These are phyloP conservation scores for Rallus limicola DNA, from an alignment of 2,113 vertebrate species.

Conservation along the genomic window DNA sequence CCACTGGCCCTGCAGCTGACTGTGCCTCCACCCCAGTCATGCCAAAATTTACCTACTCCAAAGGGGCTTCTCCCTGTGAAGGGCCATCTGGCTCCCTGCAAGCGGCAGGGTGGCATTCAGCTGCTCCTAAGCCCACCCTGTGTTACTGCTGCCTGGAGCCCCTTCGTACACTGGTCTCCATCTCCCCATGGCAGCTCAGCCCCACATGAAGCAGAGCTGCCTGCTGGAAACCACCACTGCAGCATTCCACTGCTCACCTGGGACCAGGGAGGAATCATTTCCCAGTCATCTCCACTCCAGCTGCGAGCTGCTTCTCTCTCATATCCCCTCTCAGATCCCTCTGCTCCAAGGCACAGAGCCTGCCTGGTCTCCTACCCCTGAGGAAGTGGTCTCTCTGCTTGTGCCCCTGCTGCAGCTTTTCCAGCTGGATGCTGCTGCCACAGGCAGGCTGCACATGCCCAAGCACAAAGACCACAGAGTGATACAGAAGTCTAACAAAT, in stretches of 20 bases:
- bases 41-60: background rate
- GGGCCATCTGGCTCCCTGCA: background rate
- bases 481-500: rapidly evolving
- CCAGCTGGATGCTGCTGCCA: background rate
- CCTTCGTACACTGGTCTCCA: rapidly evolving
- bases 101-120: background rate
- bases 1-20: background rate
- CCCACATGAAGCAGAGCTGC: background rate
- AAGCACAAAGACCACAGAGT: background rate
- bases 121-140: background rate
- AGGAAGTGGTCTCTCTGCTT: background rate
- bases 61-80: background rate
- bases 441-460: background rate
- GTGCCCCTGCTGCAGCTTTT: background rate
- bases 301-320: background rate
- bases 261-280: background rate
- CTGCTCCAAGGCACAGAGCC: background rate
- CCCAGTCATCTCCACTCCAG: background rate
- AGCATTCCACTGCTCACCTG: rapidly evolving
- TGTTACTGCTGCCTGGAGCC: background rate
- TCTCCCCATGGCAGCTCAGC: background rate
- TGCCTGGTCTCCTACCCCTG: background rate
- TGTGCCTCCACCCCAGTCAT: background rate
- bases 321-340: background rate
- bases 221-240: background rate